These are phyloP conservation scores for Campoplex capitator DNA, from an alignment of 2,888 invertebrate genomes.

Conservation along the genomic window DNA sequence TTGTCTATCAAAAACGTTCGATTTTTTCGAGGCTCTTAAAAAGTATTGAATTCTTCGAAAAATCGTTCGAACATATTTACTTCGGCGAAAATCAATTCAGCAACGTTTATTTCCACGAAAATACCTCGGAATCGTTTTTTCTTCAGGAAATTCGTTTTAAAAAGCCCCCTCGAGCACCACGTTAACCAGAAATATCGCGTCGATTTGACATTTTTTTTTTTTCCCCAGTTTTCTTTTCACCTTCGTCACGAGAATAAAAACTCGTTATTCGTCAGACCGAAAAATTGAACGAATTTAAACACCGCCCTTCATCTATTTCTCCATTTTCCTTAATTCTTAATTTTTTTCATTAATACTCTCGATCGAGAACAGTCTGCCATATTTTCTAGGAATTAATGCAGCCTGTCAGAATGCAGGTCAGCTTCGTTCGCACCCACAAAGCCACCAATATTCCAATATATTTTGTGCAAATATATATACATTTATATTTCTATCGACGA, in stretches of 20 bases:
- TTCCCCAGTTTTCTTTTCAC: neutral
- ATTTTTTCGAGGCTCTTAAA: neutral
- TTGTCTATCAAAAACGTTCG: neutral
- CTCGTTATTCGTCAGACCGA: neutral
- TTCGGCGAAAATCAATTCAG: neutral
- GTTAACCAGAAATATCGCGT: too few relatives aligned
- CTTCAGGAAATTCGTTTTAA: neutral
- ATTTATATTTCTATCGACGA: neutral
- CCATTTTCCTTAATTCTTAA: neutral
- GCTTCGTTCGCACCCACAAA: conserved; percentile 13
- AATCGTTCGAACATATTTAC: neutral
- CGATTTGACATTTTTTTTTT: neutral
- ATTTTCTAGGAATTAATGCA: conserved; percentile 15
- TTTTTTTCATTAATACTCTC: conserved; percentile 16
- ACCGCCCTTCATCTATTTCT: neutral
- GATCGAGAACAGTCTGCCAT: neutral
- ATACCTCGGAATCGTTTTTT: neutral
- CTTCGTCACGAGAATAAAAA: neutral
- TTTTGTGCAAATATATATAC: neutral
- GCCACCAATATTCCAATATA: neutral
- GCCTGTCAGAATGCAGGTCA: conserved; percentile 56
- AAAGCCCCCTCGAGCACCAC: too few relatives aligned
- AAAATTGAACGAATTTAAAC: neutral
- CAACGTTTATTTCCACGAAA: neutral
- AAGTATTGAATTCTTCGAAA: neutral